Percentiles rank a stretch among this genome's conserved stretches.
phyloP scores from a whole-genome alignment of 1,140 invertebrate genomes.

The Drosophila novamexicana region DNA sequence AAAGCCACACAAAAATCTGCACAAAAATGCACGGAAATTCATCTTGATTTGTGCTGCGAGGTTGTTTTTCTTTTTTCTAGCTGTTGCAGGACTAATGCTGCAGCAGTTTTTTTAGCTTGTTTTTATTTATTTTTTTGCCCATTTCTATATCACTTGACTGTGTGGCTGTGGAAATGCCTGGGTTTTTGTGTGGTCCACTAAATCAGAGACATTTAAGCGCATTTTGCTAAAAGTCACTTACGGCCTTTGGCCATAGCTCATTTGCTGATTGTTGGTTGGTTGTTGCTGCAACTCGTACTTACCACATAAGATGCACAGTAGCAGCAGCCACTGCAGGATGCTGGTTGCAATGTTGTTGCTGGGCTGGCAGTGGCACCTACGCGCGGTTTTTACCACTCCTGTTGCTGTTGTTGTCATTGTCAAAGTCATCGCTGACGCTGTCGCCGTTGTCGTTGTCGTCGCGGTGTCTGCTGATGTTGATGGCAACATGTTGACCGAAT shows the following conservation, averaged over 20 bases:
- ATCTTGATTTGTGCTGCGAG: constrained; percentile 77
- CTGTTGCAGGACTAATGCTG: constrained; percentile 34
- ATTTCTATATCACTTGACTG: constrained; percentile 59
- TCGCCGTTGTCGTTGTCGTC: constrained; percentile 5
- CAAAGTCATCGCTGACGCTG: constrained; percentile 1
- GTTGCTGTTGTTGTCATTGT: constrained; percentile 19
- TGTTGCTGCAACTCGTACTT: constrained; percentile 42
- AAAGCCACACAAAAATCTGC: constrained; percentile 66
- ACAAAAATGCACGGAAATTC: constrained; percentile 79
- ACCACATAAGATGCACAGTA: constrained; percentile 69
- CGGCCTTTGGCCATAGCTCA: constrained; percentile 63
- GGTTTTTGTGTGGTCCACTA: constrained; percentile 53
- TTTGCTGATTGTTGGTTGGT: constrained; percentile 38
- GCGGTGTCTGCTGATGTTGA: constrained; percentile 53
- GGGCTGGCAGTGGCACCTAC: constrained; percentile 60
- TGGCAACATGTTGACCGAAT: constrained; percentile 62
- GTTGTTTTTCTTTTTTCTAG: constrained; percentile 30
- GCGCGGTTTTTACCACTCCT: constrained; percentile 18
- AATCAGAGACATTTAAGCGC: constrained; percentile 79
- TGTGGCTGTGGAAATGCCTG: constrained; percentile 34
- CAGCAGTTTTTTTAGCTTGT: constrained; percentile 39
- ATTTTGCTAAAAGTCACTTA: constrained; percentile 77
- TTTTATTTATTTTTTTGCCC: constrained; percentile 21
- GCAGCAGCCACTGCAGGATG: constrained; percentile 41
- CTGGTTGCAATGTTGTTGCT: constrained; percentile 28